A percentile compares a stretch with the other conserved stretches of the same genome.
phyloP scores from a whole-genome alignment of 2,888 invertebrate species.

The Monopis laevigella region DNA sequence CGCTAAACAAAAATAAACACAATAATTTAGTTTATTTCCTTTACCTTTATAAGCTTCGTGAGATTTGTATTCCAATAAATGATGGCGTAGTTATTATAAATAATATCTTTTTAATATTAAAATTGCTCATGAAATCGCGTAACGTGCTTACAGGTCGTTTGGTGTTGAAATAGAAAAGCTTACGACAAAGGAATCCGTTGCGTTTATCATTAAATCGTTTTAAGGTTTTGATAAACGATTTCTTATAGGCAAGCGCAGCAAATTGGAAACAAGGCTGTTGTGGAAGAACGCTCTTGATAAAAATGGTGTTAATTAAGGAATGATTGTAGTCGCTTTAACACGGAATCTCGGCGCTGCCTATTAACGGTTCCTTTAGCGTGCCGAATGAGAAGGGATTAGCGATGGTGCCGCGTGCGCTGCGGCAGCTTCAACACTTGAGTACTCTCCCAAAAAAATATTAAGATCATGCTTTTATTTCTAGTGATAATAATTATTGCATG shows the following conservation, averaged over 20 bases:
- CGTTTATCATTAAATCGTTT: not conserved
- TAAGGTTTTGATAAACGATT: slow-evolving; percentile 28
- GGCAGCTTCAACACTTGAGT: slow-evolving; percentile 29
- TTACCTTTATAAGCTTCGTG: too few species aligned
- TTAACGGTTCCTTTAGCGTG: slow-evolving; percentile 37
- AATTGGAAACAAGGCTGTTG: slow-evolving; percentile 57
- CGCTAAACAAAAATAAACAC: too few species aligned
- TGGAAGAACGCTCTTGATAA: slow-evolving; percentile 42
- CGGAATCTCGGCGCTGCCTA: too few species aligned
- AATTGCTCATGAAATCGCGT: not conserved
- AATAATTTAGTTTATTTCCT: too few species aligned
- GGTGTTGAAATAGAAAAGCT: too few species aligned
- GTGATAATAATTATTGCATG: too few species aligned
- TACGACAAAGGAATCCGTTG: not conserved
- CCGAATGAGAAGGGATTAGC: slow-evolving; percentile 23
- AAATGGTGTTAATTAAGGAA: slow-evolving; percentile 53
- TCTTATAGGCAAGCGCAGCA: slow-evolving; percentile 44
- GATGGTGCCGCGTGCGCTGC: slow-evolving; percentile 27
- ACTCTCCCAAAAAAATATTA: too few species aligned
- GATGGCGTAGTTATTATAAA: too few species aligned
- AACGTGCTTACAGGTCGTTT: slow-evolving; percentile 3
- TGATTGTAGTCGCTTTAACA: slow-evolving; percentile 37
- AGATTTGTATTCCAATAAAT: too few species aligned
- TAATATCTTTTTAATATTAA: too few species aligned
- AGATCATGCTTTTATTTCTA: too few species aligned